These are phyloP conservation scores for Lordiphosa stackelbergi DNA, from an alignment of 1,140 invertebrate species.

Conservation along the genomic window DNA sequence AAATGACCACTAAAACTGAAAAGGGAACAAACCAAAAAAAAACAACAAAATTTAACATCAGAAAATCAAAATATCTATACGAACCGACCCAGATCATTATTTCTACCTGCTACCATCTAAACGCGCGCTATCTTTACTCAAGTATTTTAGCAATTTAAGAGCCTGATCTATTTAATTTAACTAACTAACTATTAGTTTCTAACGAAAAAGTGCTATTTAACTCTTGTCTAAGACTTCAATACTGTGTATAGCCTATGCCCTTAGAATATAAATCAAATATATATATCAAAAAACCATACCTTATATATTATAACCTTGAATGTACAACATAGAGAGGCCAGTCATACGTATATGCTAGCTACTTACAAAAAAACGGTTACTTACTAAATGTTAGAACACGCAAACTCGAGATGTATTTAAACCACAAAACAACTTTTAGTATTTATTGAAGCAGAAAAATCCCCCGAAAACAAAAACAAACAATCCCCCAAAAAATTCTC, in stretches of 20 bases:
- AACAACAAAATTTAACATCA: slow-evolving; percentile 13
- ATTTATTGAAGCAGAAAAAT: slow-evolving; percentile 40
- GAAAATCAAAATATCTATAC: slow-evolving; percentile 8
- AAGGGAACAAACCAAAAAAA: slow-evolving; percentile 47
- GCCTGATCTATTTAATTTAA: slow-evolving; percentile 32
- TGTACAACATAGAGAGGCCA: slow-evolving; percentile 33
- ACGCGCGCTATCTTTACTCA: slow-evolving; percentile 66
- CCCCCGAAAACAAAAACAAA: slow-evolving; percentile 6
- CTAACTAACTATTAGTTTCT: slow-evolving; percentile 24
- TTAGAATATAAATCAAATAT: slow-evolving; percentile 43
- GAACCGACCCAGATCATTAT: slow-evolving; percentile 26
- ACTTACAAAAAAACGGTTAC: slow-evolving; percentile 26
- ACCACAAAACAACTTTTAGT: slow-evolving; percentile 40
- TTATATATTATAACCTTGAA: slow-evolving; percentile 35
- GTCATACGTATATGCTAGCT: slow-evolving; percentile 3
- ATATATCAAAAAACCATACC: slow-evolving; percentile 42
- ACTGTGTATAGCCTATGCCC: slow-evolving; percentile 53
- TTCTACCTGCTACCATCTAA: slow-evolving; percentile 51
- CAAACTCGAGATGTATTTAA: slow-evolving; percentile 68
- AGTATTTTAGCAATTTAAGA: slow-evolving; percentile 67
- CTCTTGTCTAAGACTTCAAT: slow-evolving; percentile 63
- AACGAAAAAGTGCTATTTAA: slow-evolving; percentile 68
- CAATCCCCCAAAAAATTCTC: slow-evolving; percentile 29
- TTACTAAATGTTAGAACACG: slow-evolving; percentile 52
- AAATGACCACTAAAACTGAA: slow-evolving; percentile 17